A percentile compares a stretch with the other conserved stretches of the same genome.
These are phyloP conservation scores for Reinhardtius hippoglossoides DNA, from an alignment of 2,113 vertebrate species.

Conservation along the genomic window DNA sequence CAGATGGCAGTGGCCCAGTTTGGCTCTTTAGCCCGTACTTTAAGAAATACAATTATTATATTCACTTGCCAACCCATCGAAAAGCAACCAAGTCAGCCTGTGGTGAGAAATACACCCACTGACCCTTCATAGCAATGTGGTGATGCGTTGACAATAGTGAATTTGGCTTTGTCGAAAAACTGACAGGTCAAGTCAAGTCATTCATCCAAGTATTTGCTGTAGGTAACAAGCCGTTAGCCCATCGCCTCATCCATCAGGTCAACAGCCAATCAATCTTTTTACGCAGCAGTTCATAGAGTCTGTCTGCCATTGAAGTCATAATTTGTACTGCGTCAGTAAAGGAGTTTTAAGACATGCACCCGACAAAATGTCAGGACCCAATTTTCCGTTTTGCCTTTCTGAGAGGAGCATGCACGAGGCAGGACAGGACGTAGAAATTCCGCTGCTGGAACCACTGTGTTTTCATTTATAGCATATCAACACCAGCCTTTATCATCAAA, in stretches of 20 bases:
- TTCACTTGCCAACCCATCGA: conserved; percentile 42
- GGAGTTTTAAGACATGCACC: neutral
- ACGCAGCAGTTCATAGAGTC: neutral
- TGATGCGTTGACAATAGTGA: conserved; percentile 26
- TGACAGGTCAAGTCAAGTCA: conserved; percentile 36
- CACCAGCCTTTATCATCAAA: neutral
- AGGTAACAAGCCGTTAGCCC: conserved; percentile 6
- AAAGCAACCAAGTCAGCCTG: conserved; percentile 56
- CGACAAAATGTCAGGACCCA: too few relatives aligned
- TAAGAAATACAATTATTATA: conserved; percentile 55
- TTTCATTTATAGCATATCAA: too few relatives aligned
- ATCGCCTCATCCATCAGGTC: conserved; percentile 3
- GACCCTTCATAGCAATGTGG: conserved; percentile 49
- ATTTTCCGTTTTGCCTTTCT: neutral
- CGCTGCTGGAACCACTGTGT: neutral
- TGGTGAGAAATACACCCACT: conserved; percentile 56
- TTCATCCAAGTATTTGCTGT: conserved; percentile 10
- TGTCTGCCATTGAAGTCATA: too few relatives aligned
- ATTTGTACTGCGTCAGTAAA: neutral
- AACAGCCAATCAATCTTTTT: neutral
- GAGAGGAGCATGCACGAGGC: neutral
- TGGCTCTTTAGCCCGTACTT: conserved; percentile 63
- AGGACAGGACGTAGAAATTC: too few relatives aligned
- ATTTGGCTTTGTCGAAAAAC: too few relatives aligned
- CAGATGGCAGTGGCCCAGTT: conserved; percentile 29